Conservation (phyloP, 2,888 invertebrate species). For the Lithophane socia region DNA sequence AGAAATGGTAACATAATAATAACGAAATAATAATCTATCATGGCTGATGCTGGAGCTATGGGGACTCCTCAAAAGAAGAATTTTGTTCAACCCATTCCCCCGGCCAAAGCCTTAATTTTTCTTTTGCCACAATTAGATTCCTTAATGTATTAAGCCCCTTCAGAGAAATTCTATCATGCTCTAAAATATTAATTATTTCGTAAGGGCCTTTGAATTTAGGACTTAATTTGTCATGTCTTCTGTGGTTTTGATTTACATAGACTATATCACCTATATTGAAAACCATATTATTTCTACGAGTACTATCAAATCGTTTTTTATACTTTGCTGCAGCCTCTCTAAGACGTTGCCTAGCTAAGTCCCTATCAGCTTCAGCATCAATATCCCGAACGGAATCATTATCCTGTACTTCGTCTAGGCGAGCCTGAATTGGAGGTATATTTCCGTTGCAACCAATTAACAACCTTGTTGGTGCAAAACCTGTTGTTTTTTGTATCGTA, state of each 20-base stretch:
- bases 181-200: constrained; percentile 4
- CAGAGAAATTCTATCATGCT: constrained; percentile 14
- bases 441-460: constrained; percentile 15
- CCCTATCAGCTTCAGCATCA: constrained; percentile 18
- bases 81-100: constrained; percentile 14
- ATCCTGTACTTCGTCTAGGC: background rate
- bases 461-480: constrained; percentile 17
- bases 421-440: constrained; percentile 8
- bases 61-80: constrained; percentile 2
- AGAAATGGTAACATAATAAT: too few relatives aligned
- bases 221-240: constrained; percentile 13
- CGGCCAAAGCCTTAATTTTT: constrained; percentile 17
- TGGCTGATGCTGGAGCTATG: background rate
- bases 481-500: constrained; percentile 20
- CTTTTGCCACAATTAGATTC: constrained; percentile 11
- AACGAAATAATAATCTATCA: background rate
- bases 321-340: background rate
- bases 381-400: background rate
- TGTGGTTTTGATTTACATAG: constrained; percentile 26
- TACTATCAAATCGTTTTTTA: constrained; percentile 19
- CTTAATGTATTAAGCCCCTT: background rate
- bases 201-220: constrained; percentile 16
- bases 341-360: constrained; percentile 7
- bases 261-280: constrained; percentile 13
- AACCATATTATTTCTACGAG: constrained; percentile 16